Conservation (phyloP, 2,888 invertebrate species). For the Ypsolopha sequella region DNA sequence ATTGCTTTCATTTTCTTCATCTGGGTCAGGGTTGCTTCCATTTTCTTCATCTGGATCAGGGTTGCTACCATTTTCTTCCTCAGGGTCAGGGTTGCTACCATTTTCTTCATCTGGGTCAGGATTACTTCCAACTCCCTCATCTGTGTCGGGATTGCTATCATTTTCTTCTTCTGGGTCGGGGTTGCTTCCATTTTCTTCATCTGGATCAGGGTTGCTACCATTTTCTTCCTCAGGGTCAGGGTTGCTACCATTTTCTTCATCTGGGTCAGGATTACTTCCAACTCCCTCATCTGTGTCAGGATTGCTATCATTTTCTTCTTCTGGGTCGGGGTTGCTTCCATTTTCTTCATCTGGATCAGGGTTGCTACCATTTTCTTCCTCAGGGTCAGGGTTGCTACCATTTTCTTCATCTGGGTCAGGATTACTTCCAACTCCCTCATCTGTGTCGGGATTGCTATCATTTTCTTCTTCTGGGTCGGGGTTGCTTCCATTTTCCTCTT, state of each 20-base stretch:
- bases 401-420: too few relatives aligned
- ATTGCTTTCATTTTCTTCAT: neutral
- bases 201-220: constrained; percentile 14
- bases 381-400: too few relatives aligned
- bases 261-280: too few relatives aligned
- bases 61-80: constrained; percentile 22
- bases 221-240: neutral
- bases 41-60: neutral
- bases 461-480: too few relatives aligned
- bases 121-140: constrained; percentile 1
- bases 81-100: constrained; percentile 16
- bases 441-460: too few relatives aligned
- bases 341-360: too few relatives aligned
- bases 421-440: too few relatives aligned
- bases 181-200: constrained; percentile 22
- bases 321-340: too few relatives aligned
- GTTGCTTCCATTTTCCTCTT: too few relatives aligned
- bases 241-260: too few relatives aligned
- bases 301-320: constrained; percentile 12
- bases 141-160: neutral
- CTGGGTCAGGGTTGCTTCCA: neutral
- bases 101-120: constrained; percentile 1
- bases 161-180: neutral
- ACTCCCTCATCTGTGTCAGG: neutral
- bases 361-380: too few relatives aligned